Evolutionary conservation across 2,113 vertebrate genomes (phyloP).

Genomic region (Phyllostomus hastatus): DNA sequence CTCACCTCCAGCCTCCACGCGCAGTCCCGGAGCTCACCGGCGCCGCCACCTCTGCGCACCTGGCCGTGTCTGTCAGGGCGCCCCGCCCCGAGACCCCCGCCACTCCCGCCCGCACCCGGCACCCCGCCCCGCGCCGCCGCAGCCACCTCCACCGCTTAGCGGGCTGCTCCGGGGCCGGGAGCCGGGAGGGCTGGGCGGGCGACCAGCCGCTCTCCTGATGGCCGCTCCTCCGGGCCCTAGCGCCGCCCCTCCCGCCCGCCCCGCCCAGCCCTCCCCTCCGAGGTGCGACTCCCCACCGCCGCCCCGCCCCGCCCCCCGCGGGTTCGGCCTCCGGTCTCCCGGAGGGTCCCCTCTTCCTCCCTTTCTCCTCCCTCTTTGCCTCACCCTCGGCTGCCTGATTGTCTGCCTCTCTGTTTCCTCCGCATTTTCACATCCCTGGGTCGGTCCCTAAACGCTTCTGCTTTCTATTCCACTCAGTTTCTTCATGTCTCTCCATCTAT

Average conservation of each 20-base stretch:
- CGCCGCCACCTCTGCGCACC: constrained; percentile 54
- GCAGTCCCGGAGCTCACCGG: neutral
- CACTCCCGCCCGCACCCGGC: neutral
- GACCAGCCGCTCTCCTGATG: constrained; percentile 2
- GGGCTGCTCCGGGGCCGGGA: neutral
- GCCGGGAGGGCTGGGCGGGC: neutral
- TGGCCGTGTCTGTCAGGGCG: neutral
- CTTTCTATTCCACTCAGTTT: neutral
- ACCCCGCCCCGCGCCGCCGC: neutral
- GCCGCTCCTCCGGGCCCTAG: constrained; percentile 66
- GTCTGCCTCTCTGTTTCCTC: neutral
- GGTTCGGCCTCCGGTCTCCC: rapidly evolving
- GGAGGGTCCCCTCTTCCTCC: too few species aligned
- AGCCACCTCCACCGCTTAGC: neutral
- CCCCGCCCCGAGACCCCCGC: neutral
- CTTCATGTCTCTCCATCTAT: neutral
- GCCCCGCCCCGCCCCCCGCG: rapidly evolving
- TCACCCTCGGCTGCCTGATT: neutral
- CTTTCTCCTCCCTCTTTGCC: neutral
- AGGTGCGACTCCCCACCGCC: neutral
- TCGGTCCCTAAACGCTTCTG: neutral
- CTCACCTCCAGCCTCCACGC: constrained; percentile 30
- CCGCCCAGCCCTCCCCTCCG: neutral
- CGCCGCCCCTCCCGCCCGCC: constrained; percentile 15
- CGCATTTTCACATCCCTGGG: neutral